A percentile compares a stretch with the other conserved stretches of the same genome.
Evolutionary conservation across 2,113 vertebrate genomes (phyloP).

Genomic region (Prunella fulvescens): DNA sequence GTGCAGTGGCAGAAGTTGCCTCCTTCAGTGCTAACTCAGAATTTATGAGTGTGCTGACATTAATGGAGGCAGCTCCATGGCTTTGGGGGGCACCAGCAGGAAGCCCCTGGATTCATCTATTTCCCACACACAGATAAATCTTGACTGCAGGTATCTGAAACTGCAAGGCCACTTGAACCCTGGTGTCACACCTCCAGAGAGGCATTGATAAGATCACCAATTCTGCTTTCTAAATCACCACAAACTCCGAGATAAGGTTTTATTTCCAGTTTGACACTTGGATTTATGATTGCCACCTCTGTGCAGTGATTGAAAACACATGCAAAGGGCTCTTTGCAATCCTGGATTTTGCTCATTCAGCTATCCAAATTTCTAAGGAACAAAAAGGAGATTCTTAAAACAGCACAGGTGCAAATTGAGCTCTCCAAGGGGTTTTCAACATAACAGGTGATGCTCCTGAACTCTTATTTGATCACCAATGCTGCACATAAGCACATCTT

Average conservation of each 20-base stretch:
- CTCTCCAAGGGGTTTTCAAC: not conserved
- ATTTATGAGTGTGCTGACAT: slow-evolving; percentile 70
- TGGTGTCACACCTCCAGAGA: slow-evolving; percentile 19
- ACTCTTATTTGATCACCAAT: not conserved
- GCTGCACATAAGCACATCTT: not conserved
- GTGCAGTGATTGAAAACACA: not conserved
- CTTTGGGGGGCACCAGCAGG: slow-evolving; percentile 12
- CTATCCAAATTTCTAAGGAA: not conserved
- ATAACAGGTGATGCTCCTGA: not conserved
- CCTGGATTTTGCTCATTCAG: not conserved
- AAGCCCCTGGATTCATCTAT: slow-evolving; percentile 55
- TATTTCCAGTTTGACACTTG: not conserved
- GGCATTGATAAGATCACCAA: not conserved
- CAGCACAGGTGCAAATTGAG: not conserved
- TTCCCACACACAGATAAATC: slow-evolving; percentile 72
- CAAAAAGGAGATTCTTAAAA: not conserved
- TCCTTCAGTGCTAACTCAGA: not conserved
- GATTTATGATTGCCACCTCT: not conserved
- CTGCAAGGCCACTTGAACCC: not conserved
- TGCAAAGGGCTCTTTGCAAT: not conserved
- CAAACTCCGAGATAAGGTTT: not conserved
- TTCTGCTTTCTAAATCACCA: slow-evolving; percentile 49
- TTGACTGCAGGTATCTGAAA: not conserved
- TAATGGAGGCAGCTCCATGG: slow-evolving; percentile 53
- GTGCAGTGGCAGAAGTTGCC: slow-evolving; percentile 60